Base-by-base conservation (phyloP, 2,888 invertebrate genomes). In the Hypselothyrea guttata region DNA sequence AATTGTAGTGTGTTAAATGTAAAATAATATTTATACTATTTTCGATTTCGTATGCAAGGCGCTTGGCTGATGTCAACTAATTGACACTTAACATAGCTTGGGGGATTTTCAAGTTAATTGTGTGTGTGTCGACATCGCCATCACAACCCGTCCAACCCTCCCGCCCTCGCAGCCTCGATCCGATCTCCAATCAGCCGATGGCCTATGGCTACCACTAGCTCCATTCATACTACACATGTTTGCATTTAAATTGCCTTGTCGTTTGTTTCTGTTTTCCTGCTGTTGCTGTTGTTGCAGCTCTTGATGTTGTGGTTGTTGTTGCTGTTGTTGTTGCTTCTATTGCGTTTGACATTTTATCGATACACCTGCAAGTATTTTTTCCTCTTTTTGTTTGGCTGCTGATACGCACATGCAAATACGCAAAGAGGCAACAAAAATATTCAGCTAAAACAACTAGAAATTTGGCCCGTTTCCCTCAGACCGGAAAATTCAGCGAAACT, bases 221-320 rank as follows among this genome's bases (percentile, higher is more conserved):
- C 58, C 18, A 59, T 63, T 69, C 66, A 22, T 22, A 22, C 65
- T 55, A 61, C 75, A 74, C 63, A 82, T 84, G 67, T 77, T 77
- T 52, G 84, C 74, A 77, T 84, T 78, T 84, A 79, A 77, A 84
- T 86, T 79, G 86, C 86, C 77, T 73, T 76, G 84, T 83, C 72
- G 74, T 54, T 59, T 59, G 75, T 75, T 74, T 52, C 11, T 37
- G 12, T 40, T 12, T 42, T 41, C 13, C 16, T 49, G 49, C n/a
- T 31, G 56, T 49, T 52, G 45, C 11, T 27, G 33, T 15, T 54
- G 38, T 5, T 49, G 53, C 51, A 27, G 33, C 18, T 48, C n/a
- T n/a, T n/a, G n/a, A n/a, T n/a, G 52, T 53, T 38, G 63, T 55
- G 52, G 47, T 22, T 41, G 51, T 48, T 61, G 57, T 48, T 58